These are phyloP conservation scores for Prionace glauca DNA, from an alignment of 2,797 vertebrate species.

Conservation along the genomic window DNA sequence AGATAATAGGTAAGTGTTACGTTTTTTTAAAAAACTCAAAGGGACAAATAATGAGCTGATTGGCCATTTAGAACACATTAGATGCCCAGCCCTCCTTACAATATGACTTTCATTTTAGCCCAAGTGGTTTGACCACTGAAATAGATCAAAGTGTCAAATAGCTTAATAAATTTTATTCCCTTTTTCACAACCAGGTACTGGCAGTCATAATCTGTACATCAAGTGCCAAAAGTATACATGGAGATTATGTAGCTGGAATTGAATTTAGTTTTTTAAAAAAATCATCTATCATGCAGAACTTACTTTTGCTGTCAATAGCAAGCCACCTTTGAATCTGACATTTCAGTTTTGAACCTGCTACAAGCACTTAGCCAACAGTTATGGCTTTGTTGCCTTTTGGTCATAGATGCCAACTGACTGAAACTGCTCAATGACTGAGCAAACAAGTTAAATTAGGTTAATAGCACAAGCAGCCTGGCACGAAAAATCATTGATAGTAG, in stretches of 20 bases:
- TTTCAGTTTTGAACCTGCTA: neutral
- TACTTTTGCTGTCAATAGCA: neutral
- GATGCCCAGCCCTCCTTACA: neutral
- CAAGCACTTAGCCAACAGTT: neutral
- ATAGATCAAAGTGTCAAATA: neutral
- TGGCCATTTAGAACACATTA: neutral
- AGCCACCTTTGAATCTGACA: neutral
- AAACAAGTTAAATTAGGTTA: neutral
- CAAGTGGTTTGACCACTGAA: neutral
- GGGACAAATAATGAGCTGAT: neutral
- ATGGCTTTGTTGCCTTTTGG: neutral
- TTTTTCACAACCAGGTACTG: neutral
- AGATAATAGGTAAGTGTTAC: neutral
- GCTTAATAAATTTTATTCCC: neutral
- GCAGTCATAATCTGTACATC: constrained; percentile 3
- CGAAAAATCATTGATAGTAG: neutral
- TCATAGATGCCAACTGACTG: neutral
- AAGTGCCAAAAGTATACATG: neutral
- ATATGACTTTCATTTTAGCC: neutral
- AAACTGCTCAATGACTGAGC: neutral
- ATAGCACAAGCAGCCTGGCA: neutral
- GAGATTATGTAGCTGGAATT: no score
- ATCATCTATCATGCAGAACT: neutral
- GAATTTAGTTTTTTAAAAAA: neutral
- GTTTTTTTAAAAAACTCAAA: neutral